Evolutionary conservation across 2,113 vertebrate genomes (phyloP).

Genomic region (Litocranius walleri): DNA sequence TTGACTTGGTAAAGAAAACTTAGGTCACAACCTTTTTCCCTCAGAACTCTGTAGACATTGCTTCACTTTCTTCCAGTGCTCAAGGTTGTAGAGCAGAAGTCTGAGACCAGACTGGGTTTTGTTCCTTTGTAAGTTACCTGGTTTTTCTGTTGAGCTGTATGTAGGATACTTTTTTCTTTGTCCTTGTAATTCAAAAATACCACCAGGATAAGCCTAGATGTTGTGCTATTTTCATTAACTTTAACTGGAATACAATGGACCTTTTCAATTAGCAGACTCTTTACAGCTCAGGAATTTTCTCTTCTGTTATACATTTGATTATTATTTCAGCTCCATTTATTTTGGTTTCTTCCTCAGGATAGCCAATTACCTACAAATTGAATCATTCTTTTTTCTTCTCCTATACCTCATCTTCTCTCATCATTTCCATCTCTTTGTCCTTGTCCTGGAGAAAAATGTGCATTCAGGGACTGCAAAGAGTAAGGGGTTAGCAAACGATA

Average conservation of each 20-base stretch:
- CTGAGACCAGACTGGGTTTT: not conserved
- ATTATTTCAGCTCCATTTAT: constrained; percentile 9
- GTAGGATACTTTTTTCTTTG: not conserved
- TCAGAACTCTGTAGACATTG: constrained; percentile 15
- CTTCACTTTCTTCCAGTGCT: not conserved
- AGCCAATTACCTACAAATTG: not conserved
- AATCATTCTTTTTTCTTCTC: not conserved
- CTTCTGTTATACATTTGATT: not conserved
- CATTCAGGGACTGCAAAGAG: not conserved
- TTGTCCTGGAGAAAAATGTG: not conserved
- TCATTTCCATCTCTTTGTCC: not conserved
- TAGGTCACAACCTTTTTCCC: not conserved
- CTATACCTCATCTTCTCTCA: not conserved
- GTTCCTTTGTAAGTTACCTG: constrained; percentile 25
- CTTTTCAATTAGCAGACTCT: not conserved
- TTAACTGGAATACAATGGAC: not conserved
- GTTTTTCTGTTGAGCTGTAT: not conserved
- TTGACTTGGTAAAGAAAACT: constrained; percentile 3
- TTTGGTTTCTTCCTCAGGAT: not conserved
- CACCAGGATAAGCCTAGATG: not conserved
- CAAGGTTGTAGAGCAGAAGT: not conserved
- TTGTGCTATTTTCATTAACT: not conserved
- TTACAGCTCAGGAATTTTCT: not conserved
- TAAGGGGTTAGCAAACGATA: not conserved
- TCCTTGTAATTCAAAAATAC: constrained; percentile 15